Evolutionary conservation across 2,797 vertebrate species (phyloP), one percentile per base, ranked within the genome.

Genomic region (Cirrhinus molitorella): DNA sequence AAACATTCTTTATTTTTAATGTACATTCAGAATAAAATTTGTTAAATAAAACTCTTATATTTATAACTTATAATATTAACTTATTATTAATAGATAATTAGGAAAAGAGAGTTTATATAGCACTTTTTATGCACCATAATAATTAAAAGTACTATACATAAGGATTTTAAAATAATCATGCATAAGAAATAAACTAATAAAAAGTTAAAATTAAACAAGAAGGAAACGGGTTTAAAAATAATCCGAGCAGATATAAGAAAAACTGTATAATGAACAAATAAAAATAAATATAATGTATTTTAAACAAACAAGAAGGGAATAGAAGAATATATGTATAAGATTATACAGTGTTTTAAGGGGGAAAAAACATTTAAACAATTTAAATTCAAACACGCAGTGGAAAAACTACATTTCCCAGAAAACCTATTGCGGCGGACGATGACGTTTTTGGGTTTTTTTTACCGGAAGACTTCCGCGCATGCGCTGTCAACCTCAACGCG

Each of bases 381-480:
- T 10, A 34, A 37, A 40, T 43, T 1, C n/a, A 6, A 5, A 28
- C 16, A 17, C 23, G 8, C 14, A 59, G 40, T 17, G 16, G 28
- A 65, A 28, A 71, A 73, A 82, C 79, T 70, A 71, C 78, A 81
- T 87, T 73, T 78, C 83, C 79, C 80, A 81, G 40, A 65, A 72
- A 79, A 66, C 11, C 19, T 10, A 7, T 2, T 23, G 3, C 9
- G 13, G 19, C 23, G 3, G 70, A 91, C 90, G 92, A 91, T 74
- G 87, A 87, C 89, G 73, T 85, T 12, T 51, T 86, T n/a, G n/a
- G n/a, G n/a, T n/a, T 19, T 67, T 73, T 85, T 68, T 73, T 85
- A 91, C 93, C 92, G 95, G 96, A 96, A 96, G 91, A 90, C 28
- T 84, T 84, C 87, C 80, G 85, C 85, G 84, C 82, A 85, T 87